phyloP scores from a whole-genome alignment of 2,888 invertebrate species.

The Steinernema scapterisci region DNA sequence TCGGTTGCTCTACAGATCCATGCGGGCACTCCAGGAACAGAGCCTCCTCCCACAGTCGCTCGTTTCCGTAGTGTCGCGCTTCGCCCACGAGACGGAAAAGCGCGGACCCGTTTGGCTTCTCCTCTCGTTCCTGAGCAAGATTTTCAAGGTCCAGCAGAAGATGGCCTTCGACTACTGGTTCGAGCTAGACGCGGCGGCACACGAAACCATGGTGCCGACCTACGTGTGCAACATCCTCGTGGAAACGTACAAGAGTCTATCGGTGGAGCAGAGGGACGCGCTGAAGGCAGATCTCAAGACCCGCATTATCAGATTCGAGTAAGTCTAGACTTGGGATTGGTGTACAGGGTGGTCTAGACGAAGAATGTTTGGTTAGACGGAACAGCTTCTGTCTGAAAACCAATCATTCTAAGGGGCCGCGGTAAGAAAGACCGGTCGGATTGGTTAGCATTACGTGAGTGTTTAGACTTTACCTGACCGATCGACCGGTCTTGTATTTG shows the following conservation, averaged over 20 bases:
- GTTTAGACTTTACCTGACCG: no score
- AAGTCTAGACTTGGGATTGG: background rate
- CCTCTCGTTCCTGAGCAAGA: conserved; percentile 43
- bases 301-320: conserved; percentile 4
- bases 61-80: conserved; percentile 29
- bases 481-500: background rate
- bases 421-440: no score
- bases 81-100: conserved; percentile 19
- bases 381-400: no score
- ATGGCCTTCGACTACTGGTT: conserved; percentile 8
- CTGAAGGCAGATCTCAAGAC: background rate
- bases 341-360: no score
- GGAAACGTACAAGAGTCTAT: background rate
- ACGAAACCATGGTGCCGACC: background rate
- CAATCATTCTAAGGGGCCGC: no score
- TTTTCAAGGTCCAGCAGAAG: conserved; percentile 36
- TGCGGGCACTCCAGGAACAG: background rate
- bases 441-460: no score
- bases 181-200: background rate
- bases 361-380: no score
- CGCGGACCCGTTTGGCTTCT: conserved; percentile 46
- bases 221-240: conserved; percentile 10
- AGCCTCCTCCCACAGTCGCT: conserved; percentile 7
- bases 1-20: conserved; percentile 4
- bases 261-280: background rate